Evolutionary conservation across 2,888 invertebrate species (phyloP).

Genomic region (Torymus tubicola): DNA sequence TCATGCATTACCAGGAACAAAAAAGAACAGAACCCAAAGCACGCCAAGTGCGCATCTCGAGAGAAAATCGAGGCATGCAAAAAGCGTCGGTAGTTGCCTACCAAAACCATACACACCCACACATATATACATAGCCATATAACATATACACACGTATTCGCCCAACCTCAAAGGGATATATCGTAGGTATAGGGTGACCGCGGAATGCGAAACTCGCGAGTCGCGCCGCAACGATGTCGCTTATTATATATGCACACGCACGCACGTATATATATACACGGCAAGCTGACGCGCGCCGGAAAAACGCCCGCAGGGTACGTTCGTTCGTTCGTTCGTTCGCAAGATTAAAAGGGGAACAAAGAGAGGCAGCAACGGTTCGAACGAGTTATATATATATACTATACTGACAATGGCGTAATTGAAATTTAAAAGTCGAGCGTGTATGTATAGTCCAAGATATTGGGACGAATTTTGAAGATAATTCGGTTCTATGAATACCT

Average conservation of each 20-base stretch:
- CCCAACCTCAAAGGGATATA: constrained; percentile 12
- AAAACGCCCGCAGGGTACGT: background rate
- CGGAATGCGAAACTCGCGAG: constrained; percentile 22
- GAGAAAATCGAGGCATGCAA: no score
- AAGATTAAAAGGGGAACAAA: background rate
- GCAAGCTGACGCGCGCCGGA: background rate
- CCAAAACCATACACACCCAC: no score
- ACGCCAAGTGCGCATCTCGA: background rate
- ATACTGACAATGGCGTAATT: no score
- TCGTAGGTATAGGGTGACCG: background rate
- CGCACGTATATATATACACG: constrained; percentile 1
- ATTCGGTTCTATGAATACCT: constrained; percentile 5
- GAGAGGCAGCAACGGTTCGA: no score
- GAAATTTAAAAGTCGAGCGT: no score
- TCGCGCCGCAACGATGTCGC: background rate
- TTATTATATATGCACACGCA: background rate
- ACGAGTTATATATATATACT: no score
- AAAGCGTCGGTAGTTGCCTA: no score
- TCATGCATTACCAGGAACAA: background rate
- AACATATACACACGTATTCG: background rate
- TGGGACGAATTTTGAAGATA: background rate
- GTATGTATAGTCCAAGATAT: background rate
- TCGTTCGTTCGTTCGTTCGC: no score
- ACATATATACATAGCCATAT: background rate
- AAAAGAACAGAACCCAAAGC: background rate